Percentiles rank a stretch among this genome's conserved stretches.
phyloP scores from a whole-genome alignment of 2,888 invertebrate genomes.

The Marasmarcha lunaedactyla region DNA sequence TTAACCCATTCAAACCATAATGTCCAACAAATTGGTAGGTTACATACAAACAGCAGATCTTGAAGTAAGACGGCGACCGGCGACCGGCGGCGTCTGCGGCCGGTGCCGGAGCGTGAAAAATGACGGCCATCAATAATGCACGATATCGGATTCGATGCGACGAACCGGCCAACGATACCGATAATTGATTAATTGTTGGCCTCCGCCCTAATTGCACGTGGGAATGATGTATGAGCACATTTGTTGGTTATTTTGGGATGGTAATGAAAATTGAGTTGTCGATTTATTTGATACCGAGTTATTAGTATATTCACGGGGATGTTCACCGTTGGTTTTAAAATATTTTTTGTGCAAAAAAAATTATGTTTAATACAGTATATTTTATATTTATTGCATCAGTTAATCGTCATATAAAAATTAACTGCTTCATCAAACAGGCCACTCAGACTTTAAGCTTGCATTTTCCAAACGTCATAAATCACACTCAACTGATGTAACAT shows the following conservation, averaged over 20 bases:
- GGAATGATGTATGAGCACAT: slow-evolving; percentile 13
- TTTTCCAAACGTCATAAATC: no score
- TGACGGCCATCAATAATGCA: slow-evolving; percentile 41
- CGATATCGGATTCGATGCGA: slow-evolving; percentile 29
- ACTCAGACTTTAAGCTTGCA: no score
- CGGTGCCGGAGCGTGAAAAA: slow-evolving; percentile 37
- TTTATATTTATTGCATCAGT: no score
- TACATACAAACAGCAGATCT: slow-evolving; percentile 10
- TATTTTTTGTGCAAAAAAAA: no score
- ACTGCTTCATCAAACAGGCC: no score
- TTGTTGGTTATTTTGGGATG: neutral
- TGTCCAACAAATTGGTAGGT: neutral
- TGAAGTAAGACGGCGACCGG: slow-evolving; percentile 30
- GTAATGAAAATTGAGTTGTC: neutral
- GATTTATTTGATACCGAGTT: neutral
- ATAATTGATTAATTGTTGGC: slow-evolving; percentile 28
- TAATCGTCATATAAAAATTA: no score
- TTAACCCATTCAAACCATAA: neutral
- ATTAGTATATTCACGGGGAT: no score
- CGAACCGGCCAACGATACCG: slow-evolving; percentile 22
- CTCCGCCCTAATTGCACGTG: slow-evolving; percentile 1
- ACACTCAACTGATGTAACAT: no score
- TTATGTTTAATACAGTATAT: no score
- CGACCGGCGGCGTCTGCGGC: slow-evolving; percentile 20
- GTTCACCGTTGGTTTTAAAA: no score